A percentile compares a stretch with the other conserved stretches of the same genome.
These are phyloP conservation scores for Macrostomum lignano DNA, from an alignment of 1,140 invertebrate genomes.

Conservation along the genomic window DNA sequence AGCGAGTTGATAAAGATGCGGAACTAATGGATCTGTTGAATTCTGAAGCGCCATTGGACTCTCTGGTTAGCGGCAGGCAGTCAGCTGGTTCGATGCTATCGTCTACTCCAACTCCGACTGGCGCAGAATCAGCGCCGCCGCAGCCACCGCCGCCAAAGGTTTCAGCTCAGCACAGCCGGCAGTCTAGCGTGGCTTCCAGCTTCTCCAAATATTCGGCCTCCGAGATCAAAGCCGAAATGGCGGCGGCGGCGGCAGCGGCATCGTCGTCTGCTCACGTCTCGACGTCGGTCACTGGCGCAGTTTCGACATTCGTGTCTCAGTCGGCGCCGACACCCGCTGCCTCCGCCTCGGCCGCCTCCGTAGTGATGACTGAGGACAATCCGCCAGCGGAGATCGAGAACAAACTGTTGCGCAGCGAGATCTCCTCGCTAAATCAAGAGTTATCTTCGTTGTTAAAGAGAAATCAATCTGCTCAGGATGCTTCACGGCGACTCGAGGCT, in stretches of 20 bases:
- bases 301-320: background rate
- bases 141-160: too few relatives aligned
- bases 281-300: background rate
- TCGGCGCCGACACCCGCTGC: background rate
- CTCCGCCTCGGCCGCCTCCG: background rate
- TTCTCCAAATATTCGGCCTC: background rate
- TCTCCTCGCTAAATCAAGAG: slow-evolving; percentile 33
- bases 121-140: too few relatives aligned
- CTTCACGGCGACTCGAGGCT: too few relatives aligned
- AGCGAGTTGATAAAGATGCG: too few relatives aligned
- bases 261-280: background rate
- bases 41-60: too few relatives aligned
- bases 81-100: too few relatives aligned
- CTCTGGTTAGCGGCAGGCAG: too few relatives aligned
- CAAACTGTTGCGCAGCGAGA: slow-evolving; percentile 31
- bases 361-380: background rate
- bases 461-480: too few relatives aligned
- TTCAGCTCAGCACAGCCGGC: too few relatives aligned
- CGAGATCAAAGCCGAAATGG: background rate
- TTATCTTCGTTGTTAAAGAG: slow-evolving; percentile 30
- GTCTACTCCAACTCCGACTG: too few relatives aligned
- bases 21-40: too few relatives aligned
- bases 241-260: background rate
- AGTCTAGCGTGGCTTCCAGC: too few relatives aligned
- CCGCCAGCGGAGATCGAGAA: slow-evolving; percentile 17